Evolutionary conservation across 1,140 invertebrate species (phyloP), one percentile per base, ranked within the genome.

Genomic region (Nixonia krombeini): DNA sequence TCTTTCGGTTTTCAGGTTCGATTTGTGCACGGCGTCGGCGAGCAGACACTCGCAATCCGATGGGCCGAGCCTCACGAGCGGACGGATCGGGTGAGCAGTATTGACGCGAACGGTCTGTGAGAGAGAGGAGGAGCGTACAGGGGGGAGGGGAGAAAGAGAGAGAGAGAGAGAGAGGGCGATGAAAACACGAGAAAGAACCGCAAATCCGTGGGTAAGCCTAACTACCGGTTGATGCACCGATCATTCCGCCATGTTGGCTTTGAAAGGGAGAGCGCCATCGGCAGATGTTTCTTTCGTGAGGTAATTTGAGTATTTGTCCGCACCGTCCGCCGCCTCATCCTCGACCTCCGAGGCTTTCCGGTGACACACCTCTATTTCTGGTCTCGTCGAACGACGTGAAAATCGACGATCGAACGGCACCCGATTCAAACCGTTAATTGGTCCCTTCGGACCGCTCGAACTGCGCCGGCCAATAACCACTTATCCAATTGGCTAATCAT

Each of bases 171-270:
- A 28, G 47, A 35, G 31, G 15, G 9, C 26, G 56, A 61, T 59
- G 42, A 57, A 72, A 65, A 68, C 52, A 73, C 65, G 65, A 78
- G 80, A 82, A 81, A 80, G 80, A 83, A 83, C 83, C 83, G 76
- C 82, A 83, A 81, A 84, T 79, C 77, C 80, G 72, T 79, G 73
- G 76, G 74, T 79, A 79, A 79, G 72, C 76, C 70, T 75, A 82
- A 84, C 81, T 82, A 82, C 76, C 77, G 77, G 76, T 81, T 76
- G 81, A 84, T 80, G 81, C 79, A 49, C 78, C 77, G 78, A 85
- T 85, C 82, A 84, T 85, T 85, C 81, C 80, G 79, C 79, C 79
- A 76, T 82, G 74, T 70, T 84, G 81, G 58, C 52, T 78, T 38
- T 58, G 71, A 85, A 84, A 83, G 75, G 73, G 76, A 79, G 70